These are phyloP conservation scores for Limosa lapponica DNA, from an alignment of 2,797 vertebrate species.

Conservation along the genomic window DNA sequence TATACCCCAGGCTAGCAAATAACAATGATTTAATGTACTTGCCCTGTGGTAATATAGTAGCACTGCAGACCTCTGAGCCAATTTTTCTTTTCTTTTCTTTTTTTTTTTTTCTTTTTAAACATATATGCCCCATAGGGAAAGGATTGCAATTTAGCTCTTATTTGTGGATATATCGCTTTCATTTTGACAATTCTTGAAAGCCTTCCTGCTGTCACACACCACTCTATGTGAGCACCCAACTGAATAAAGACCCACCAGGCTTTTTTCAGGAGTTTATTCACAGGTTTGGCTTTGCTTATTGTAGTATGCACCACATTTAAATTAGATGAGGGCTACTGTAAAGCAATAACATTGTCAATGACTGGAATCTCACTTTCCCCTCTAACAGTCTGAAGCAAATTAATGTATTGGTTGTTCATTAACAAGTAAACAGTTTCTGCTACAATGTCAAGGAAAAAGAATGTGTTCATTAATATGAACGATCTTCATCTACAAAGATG, in stretches of 20 bases:
- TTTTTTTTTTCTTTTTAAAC: slow-evolving; percentile 17
- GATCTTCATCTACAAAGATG: slow-evolving; percentile 73
- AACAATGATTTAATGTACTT: slow-evolving; percentile 76
- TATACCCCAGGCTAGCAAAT: slow-evolving; percentile 67
- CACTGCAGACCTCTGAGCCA: slow-evolving; percentile 65
- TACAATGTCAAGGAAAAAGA: slow-evolving; percentile 74
- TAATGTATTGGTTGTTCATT: slow-evolving; percentile 78
- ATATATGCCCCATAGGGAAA: slow-evolving; percentile 74
- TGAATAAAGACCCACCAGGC: slow-evolving; percentile 71
- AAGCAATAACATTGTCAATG: slow-evolving; percentile 77
- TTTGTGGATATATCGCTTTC: slow-evolving; percentile 71
- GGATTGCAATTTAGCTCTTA: slow-evolving; percentile 71
- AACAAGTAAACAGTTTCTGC: slow-evolving; percentile 76
- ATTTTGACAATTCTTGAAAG: slow-evolving; percentile 62
- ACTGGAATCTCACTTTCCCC: slow-evolving; percentile 77
- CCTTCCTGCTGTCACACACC: slow-evolving; percentile 41
- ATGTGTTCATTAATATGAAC: slow-evolving; percentile 72
- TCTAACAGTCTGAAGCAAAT: slow-evolving; percentile 81
- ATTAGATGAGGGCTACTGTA: slow-evolving; percentile 80
- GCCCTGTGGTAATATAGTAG: slow-evolving; percentile 65
- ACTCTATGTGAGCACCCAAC: slow-evolving; percentile 29
- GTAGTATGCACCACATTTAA: slow-evolving; percentile 83
- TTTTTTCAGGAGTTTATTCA: slow-evolving; percentile 86
- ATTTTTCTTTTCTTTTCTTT: slow-evolving; percentile 68
- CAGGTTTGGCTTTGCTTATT: slow-evolving; percentile 82